Percentiles rank a stretch among this genome's conserved stretches.
Conservation (phyloP, 2,797 vertebrate species). For the Odontamblyopus rebecca region DNA sequence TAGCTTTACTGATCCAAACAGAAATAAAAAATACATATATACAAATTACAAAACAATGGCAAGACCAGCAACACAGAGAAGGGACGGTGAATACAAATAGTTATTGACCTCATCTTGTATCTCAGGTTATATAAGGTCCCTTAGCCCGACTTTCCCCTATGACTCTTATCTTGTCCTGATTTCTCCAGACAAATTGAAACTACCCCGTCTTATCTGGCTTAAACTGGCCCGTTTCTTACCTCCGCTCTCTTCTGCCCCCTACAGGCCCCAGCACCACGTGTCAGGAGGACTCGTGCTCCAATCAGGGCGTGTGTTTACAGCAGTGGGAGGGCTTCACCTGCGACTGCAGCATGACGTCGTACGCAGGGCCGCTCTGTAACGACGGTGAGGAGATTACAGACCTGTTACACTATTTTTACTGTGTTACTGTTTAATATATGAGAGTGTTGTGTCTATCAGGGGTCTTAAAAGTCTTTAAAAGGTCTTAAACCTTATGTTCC, state of each 20-base stretch:
- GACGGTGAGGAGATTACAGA: conserved; percentile 84
- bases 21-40: not conserved
- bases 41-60: not conserved
- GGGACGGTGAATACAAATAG: no score
- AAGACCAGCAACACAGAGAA: not conserved
- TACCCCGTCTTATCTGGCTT: conserved; percentile 22
- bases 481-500: no score
- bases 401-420: no score
- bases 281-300: conserved; percentile 97
- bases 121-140: not conserved
- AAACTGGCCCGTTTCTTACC: conserved; percentile 30
- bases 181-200: conserved; percentile 38
- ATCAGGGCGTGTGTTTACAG: conserved; percentile 97
- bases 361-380: conserved; percentile 93
- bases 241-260: conserved; percentile 38
- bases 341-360: conserved; percentile 99
- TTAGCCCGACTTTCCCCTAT: conserved; percentile 12
- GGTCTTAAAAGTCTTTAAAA: no score
- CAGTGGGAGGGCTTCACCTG: conserved; percentile 99
- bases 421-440: no score
- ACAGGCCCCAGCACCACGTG: conserved; percentile 97
- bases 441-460: no score
- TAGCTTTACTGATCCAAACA: no score
- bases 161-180: conserved; percentile 23
- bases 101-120: not conserved